Percentiles rank a stretch among this genome's conserved stretches.
Evolutionary conservation across 1,140 invertebrate species (phyloP).

Genomic region (Copidosoma floridanum): DNA sequence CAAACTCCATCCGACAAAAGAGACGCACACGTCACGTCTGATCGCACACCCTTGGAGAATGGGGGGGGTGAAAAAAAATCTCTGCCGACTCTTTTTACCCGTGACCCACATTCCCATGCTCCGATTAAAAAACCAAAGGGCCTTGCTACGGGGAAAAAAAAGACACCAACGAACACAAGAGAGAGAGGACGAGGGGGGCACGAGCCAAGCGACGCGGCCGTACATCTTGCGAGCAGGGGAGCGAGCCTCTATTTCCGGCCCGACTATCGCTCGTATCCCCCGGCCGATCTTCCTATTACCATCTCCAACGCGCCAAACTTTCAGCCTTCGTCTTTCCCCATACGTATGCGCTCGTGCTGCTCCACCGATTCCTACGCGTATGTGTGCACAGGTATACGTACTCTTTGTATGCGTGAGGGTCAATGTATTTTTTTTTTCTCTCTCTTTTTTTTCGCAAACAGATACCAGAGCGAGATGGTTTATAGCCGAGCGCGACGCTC

Average conservation of each 20-base stretch:
- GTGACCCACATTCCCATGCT: background rate
- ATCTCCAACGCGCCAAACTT: slow-evolving; percentile 9
- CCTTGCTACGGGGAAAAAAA: no score
- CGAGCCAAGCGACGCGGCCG: slow-evolving; percentile 10
- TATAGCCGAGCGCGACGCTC: background rate
- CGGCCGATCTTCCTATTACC: slow-evolving; percentile 20
- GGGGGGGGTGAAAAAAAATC: no score
- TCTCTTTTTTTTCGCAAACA: background rate
- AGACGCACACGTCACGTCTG: no score
- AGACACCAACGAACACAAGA: background rate
- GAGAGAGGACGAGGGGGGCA: background rate
- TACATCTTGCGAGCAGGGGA: slow-evolving; percentile 8
- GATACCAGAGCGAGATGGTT: background rate
- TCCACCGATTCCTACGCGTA: no score
- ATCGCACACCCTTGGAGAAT: no score
- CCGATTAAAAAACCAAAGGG: slow-evolving; percentile 2
- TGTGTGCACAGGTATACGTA: no score
- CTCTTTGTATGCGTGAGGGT: slow-evolving; percentile 8
- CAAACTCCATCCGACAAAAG: no score
- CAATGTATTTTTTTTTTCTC: background rate
- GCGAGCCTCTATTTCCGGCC: slow-evolving; percentile 25
- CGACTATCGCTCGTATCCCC: slow-evolving; percentile 9
- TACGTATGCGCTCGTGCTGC: no score
- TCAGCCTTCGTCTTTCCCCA: slow-evolving; percentile 2
- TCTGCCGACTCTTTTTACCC: no score